Base-by-base conservation (phyloP, 2,888 invertebrate genomes). In the Lochmaea capreae region DNA sequence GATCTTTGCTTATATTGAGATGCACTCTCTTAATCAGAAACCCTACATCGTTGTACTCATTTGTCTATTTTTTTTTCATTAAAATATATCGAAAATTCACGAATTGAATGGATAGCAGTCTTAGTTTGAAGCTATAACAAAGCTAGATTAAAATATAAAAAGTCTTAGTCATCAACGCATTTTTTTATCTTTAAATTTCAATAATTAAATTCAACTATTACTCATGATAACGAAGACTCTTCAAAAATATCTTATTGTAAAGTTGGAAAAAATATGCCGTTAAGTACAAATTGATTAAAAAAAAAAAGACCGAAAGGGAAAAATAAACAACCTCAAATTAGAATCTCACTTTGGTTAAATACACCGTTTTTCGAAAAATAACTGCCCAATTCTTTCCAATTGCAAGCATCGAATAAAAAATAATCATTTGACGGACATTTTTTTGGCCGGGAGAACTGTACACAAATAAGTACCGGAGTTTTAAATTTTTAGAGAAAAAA, bases 241-340 rank as follows among this genome's bases (percentile, higher is more conserved):
- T 49, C 49, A 49, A 3, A 49, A 49, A n/a, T 2, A 49, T 49
- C 14, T 33, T 43, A 11, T 16, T n/a, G 52, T 54, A 54, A 54
- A 9, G n/a, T 54, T 54, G 16, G 52, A 54, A 16, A 54, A 16
- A 16, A 3, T 11, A n/a, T 62, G 39, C 59, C 59, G 22, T 69
- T 69, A 69, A 69, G 69, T 69, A 69, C 69, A 69, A 18, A 62
- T 14, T 66, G 52, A 54, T 66, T 33, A 14, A 12, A 42, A 26
- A 52, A 26, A 26, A 39, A n/a, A 33, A 22, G 22, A 2, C 5
- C 18, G 16, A 39, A n/a, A 67, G 26, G 26, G 26, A n/a, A 67
- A 22, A 58, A 67, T 11, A 39, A 67, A 57, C 67, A 67, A 67
- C 70, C 62, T 70, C 70, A 39, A 26, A 39, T 26, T 22, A 18